Evolutionary conservation across 2,797 vertebrate genomes (phyloP), one percentile per base, ranked within the genome.

Genomic region (Melanotaenia maccullochi): DNA sequence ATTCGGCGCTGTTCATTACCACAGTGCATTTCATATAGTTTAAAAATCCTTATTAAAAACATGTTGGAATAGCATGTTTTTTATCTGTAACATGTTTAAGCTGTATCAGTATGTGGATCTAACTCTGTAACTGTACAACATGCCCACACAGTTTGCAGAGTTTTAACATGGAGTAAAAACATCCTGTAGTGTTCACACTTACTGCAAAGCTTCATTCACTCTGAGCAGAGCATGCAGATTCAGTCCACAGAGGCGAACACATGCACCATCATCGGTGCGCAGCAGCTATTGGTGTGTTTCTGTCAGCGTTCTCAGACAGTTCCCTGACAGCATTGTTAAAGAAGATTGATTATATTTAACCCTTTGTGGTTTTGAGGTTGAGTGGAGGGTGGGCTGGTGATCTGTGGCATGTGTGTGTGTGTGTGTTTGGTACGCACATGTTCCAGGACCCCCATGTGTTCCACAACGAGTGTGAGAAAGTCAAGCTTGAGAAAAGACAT

Each of bases 311-410:
- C 76, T 85, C 79, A 86, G 91, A 87, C 89, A 81, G 73, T 81
- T 72, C 60, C 74, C 79, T 93, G 92, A 94, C 93, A 94, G 91
- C 88, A 86, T 87, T 89, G 90, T 92, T 93, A 92, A 91, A 91
- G 89, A 93, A 93, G 93, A 93, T 93, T 92, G 90, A 94, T 94
- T 91, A 92, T 90, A 90, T 92, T 94, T 94, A 93, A 93, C 93
- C 92, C 92, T 90, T 89, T 85, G 94, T 92, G 92, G 93, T 93
- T 93, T 92, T 84, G 85, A 91, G 93, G 93, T 92, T 91, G 88
- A 90, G 79, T 38, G 77, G 88, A 90, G 88, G 85, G 92, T 89
- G 85, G 90, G 90, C 82, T 89, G 84, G 85, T 75, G 72, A 84
- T 90, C 81, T 69, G 79, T 81, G 85, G 87, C 84, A 79, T 81